Evolutionary conservation across 2,888 invertebrate genomes (phyloP).

Genomic region (Mayetiola destructor): DNA sequence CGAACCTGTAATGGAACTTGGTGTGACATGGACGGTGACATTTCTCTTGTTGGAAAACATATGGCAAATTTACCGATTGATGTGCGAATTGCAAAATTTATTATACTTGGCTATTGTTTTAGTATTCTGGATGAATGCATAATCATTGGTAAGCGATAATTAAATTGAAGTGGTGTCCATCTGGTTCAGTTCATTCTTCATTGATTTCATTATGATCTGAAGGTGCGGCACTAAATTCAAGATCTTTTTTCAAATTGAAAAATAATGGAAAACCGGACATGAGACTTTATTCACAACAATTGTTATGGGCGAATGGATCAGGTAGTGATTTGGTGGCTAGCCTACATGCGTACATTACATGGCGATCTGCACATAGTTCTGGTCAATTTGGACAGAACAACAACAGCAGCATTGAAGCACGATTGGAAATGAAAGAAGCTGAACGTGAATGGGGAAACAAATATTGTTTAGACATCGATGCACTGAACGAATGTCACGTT

Average conservation of each 20-base stretch:
- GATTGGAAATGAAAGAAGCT: conserved; percentile 21
- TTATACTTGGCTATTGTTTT: conserved; percentile 74
- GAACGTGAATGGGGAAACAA: conserved; percentile 52
- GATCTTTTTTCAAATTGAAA: conserved; percentile 62
- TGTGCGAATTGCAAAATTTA: conserved; percentile 65
- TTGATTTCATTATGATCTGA: conserved; percentile 16
- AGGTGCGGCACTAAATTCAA: conserved; percentile 34
- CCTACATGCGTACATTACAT: conserved; percentile 61
- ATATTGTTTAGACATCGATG: conserved; percentile 49
- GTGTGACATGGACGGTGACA: conserved; percentile 58
- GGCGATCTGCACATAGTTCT: neutral
- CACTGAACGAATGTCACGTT: conserved; percentile 56
- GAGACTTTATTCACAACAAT: conserved; percentile 56
- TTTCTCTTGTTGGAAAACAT: conserved; percentile 72
- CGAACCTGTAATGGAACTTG: conserved; percentile 41
- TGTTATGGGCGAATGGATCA: conserved; percentile 69
- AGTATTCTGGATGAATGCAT: conserved; percentile 71
- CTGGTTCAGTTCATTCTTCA: neutral
- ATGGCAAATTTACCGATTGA: conserved; percentile 75
- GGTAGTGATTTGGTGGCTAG: conserved; percentile 70
- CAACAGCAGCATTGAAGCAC: neutral
- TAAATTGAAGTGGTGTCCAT: neutral
- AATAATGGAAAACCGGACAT: conserved; percentile 46
- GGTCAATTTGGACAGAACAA: neutral
- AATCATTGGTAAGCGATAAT: conserved; percentile 66